Evolutionary conservation across 2,113 vertebrate genomes (phyloP), one percentile per base, ranked within the genome.

Genomic region (Hyperopisus bebe): DNA sequence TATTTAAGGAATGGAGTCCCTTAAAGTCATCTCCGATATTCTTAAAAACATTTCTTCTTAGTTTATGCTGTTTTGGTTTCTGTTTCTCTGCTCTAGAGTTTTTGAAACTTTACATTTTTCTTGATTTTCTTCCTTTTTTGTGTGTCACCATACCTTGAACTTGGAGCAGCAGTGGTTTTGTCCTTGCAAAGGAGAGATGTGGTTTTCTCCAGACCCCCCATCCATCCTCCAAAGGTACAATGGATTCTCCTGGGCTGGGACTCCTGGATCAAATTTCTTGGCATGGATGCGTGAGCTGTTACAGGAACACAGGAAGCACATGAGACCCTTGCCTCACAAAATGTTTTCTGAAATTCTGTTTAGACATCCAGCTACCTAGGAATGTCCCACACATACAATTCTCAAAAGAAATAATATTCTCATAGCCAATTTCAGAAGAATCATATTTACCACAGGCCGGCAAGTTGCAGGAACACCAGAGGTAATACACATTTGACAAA

Each of bases 221-320:
- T 95, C 92, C 90, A 94, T 89, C 88, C 91, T 86, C 90, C 92
- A 88, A 48, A 89, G 91, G 84, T 90, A 88, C 74, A 90, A 50
- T 90, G 62, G 27, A 31, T 94, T 90, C 94, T 87, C 91, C 93
- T 90, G 91, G 91, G 84, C 89, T 91, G 93, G 91, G 91, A 93
- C 92, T 93, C 92, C 92, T 91, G 92, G 91, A 90, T 94, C 93
- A 87, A 94, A 90, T 93, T 93, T 93, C 92, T 94, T 92, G 92
- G 91, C 92, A 93, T 91, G 92, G 93, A 94, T 93, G 94, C 93
- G 93, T 93, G 92, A 93, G n/a, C 62, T 70, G n/a, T 10, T 4
- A 10, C n/a, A 4, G 62, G 62, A 70, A 27, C 27, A 70, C 3
- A 31, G 27, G n/a, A 31, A 5, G 62, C 62, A 70, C 27, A 70